These are phyloP conservation scores for Vulpes lagopus DNA, from an alignment of 2,113 vertebrate species.

Conservation along the genomic window DNA sequence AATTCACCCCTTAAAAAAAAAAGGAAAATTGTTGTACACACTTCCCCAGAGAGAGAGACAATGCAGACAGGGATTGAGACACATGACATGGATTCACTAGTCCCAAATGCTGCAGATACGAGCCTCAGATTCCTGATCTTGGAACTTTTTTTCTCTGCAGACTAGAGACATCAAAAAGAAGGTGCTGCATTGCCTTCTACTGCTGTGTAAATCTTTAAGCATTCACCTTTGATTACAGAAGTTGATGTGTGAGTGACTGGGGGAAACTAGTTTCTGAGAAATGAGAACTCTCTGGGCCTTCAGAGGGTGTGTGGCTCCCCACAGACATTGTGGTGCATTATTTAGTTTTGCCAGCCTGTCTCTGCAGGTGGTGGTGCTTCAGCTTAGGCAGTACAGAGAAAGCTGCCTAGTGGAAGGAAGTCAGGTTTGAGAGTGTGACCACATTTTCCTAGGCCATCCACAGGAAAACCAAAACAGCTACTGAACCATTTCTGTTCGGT, in stretches of 20 bases:
- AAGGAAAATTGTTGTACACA: background rate
- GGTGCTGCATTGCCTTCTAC: background rate
- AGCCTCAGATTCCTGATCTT: background rate
- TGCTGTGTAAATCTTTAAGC: constrained; percentile 53
- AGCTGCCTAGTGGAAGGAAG: constrained; percentile 60
- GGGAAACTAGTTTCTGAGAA: constrained; percentile 70
- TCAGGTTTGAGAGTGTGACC: constrained; percentile 57
- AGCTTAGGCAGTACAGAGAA: constrained; percentile 24
- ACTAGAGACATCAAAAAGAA: constrained; percentile 33
- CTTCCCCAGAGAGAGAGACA: background rate
- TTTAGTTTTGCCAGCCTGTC: constrained; percentile 65
- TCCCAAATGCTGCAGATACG: background rate
- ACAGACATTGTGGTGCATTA: constrained; percentile 71
- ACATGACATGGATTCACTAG: background rate
- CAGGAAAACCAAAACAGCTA: constrained; percentile 12
- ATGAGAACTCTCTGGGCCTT: constrained; percentile 62
- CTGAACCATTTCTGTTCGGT: constrained; percentile 35
- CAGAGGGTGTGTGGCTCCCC: constrained; percentile 47
- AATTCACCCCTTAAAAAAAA: constrained; percentile 1
- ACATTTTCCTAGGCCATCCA: constrained; percentile 37
- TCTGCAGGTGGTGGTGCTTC: constrained; percentile 57
- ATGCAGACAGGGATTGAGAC: background rate
- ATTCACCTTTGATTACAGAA: constrained; percentile 75
- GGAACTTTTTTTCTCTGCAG: constrained; percentile 1
- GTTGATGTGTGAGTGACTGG: constrained; percentile 62